Percentiles rank a stretch among this genome's conserved stretches.
Conservation (phyloP, 2,113 vertebrate genomes). For the Passer montanus region DNA sequence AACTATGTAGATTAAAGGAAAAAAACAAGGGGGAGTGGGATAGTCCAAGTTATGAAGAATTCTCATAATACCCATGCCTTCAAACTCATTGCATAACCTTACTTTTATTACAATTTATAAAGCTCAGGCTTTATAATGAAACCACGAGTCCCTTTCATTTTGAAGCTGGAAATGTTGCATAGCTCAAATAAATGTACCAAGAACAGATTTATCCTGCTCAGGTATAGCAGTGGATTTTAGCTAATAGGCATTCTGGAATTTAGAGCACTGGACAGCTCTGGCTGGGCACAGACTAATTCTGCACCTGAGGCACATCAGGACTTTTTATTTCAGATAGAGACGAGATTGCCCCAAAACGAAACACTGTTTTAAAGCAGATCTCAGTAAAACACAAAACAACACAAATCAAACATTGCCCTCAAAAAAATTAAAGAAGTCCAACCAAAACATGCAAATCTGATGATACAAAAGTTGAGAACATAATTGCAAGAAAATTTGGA, state of each 20-base stretch:
- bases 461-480: background rate
- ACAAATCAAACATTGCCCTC: rapidly evolving
- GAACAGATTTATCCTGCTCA: background rate
- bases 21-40: rapidly evolving
- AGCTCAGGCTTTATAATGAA: background rate
- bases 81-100: background rate
- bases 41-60: background rate
- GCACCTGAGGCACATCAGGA: background rate
- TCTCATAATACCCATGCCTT: background rate
- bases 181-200: background rate
- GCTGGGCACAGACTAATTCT: background rate
- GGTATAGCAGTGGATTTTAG: background rate
- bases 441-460: background rate
- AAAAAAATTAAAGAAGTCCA: background rate
- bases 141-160: background rate
- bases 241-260: conserved; percentile 4
- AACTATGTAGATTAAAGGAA: background rate
- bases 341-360: background rate
- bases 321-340: background rate
- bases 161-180: background rate
- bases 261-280: background rate
- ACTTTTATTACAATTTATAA: background rate
- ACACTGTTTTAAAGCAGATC: background rate
- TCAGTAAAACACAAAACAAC: background rate
- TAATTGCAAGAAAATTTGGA: background rate